phyloP scores from a whole-genome alignment of 2,888 invertebrate genomes.

The Lochmaea capreae region DNA sequence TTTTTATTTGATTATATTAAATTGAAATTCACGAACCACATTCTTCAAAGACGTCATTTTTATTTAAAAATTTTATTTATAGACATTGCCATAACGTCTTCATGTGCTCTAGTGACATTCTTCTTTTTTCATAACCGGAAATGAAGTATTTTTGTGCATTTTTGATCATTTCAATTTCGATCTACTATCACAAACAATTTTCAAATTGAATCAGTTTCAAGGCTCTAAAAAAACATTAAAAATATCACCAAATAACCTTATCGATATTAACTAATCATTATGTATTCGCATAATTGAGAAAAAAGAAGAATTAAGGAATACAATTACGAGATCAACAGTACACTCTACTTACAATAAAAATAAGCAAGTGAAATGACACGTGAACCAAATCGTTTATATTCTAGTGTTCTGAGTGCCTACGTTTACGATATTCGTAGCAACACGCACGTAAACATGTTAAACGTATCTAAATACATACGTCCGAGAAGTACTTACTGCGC shows the following conservation, averaged over 20 bases:
- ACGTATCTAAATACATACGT: too few relatives aligned
- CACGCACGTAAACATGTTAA: too few relatives aligned
- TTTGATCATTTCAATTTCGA: constrained; percentile 19
- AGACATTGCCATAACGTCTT: neutral
- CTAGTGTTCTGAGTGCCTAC: too few relatives aligned
- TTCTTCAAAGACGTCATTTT: neutral
- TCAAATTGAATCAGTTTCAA: neutral
- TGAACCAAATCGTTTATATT: too few relatives aligned
- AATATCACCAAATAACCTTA: neutral
- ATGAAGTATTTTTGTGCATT: constrained; percentile 8
- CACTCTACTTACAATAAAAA: too few relatives aligned
- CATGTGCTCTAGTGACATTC: neutral
- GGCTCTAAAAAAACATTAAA: neutral
- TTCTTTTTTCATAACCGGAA: neutral
- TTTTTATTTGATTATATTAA: neutral
- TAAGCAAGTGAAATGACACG: too few relatives aligned
- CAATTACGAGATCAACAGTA: too few relatives aligned
- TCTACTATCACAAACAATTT: constrained; percentile 15
- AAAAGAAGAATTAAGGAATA: neutral
- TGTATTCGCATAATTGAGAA: neutral
- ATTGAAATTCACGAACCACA: too few relatives aligned
- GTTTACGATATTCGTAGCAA: too few relatives aligned
- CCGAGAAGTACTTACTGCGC: too few relatives aligned
- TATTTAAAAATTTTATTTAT: neutral
- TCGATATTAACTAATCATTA: neutral